Evolutionary conservation across 2,888 invertebrate genomes (phyloP).

Genomic region (Agrilus cyanescens): DNA sequence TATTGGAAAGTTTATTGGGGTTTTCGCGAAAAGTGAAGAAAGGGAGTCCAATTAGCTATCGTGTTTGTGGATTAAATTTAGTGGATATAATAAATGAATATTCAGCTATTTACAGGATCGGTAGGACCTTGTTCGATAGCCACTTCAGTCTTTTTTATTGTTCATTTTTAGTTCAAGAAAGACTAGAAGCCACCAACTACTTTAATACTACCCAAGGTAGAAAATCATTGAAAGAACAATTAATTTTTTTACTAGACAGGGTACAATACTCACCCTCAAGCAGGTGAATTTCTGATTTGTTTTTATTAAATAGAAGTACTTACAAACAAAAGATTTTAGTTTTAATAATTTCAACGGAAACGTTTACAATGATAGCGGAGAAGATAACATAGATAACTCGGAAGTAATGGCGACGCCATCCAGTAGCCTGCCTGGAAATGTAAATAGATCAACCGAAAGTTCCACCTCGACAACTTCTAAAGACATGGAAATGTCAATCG

Average conservation of each 20-base stretch:
- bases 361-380: slow-evolving; percentile 8
- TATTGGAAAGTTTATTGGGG: slow-evolving; percentile 26
- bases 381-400: neutral
- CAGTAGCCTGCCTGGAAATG: slow-evolving; percentile 18
- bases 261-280: slow-evolving; percentile 4
- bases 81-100: slow-evolving; percentile 31
- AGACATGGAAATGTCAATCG: too few species aligned
- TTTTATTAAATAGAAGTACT: neutral
- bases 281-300: neutral
- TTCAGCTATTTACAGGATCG: slow-evolving; percentile 28
- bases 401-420: slow-evolving; percentile 17
- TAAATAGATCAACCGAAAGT: neutral
- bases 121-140: slow-evolving; percentile 18
- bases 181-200: slow-evolving; percentile 28
- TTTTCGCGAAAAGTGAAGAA: slow-evolving; percentile 17
- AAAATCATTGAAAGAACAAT: slow-evolving; percentile 22
- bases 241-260: slow-evolving; percentile 26
- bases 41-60: slow-evolving; percentile 27
- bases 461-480: too few species aligned
- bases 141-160: neutral
- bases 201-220: slow-evolving; percentile 20
- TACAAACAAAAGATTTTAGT: too few species aligned
- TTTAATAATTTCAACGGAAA: neutral
- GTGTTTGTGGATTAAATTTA: slow-evolving; percentile 27
- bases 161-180: slow-evolving; percentile 27